phyloP scores from a whole-genome alignment of 2,797 vertebrate genomes.

The Schizopygopsis pylzovi region DNA sequence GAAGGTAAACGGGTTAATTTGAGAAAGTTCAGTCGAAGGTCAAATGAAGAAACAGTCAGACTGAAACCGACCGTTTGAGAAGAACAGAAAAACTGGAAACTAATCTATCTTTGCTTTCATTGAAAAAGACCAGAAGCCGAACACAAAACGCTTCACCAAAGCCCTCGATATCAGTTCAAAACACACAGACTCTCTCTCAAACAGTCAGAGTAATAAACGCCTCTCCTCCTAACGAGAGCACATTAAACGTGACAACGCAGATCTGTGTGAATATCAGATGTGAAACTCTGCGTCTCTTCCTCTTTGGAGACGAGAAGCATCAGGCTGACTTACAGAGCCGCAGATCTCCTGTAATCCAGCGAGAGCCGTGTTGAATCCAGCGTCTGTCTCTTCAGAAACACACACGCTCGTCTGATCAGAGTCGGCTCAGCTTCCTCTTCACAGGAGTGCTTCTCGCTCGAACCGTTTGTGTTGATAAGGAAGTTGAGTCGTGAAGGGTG shows the following conservation, averaged over 20 bases:
- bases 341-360: conserved; percentile 9
- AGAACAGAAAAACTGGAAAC: background rate
- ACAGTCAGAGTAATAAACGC: background rate
- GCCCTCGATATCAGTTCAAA: background rate
- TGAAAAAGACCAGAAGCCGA: background rate
- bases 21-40: background rate
- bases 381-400: background rate
- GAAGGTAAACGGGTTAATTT: conserved; percentile 31
- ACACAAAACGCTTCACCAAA: background rate
- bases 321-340: conserved; percentile 43
- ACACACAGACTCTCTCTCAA: background rate
- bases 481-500: conserved; percentile 58
- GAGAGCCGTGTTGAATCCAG: background rate
- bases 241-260: background rate
- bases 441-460: conserved; percentile 57
- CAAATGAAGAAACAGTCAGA: conserved; percentile 7
- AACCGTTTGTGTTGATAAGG: conserved; percentile 56
- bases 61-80: conserved; percentile 20
- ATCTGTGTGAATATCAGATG: background rate
- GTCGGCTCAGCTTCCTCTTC: conserved; percentile 73
- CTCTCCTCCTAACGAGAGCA: background rate
- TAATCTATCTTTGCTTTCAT: background rate
- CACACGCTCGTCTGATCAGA: background rate
- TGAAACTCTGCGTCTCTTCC: conserved; percentile 30
- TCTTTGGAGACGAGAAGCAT: conserved; percentile 38